phyloP scores from a whole-genome alignment of 2,888 invertebrate species.

The Thyatira batis region DNA sequence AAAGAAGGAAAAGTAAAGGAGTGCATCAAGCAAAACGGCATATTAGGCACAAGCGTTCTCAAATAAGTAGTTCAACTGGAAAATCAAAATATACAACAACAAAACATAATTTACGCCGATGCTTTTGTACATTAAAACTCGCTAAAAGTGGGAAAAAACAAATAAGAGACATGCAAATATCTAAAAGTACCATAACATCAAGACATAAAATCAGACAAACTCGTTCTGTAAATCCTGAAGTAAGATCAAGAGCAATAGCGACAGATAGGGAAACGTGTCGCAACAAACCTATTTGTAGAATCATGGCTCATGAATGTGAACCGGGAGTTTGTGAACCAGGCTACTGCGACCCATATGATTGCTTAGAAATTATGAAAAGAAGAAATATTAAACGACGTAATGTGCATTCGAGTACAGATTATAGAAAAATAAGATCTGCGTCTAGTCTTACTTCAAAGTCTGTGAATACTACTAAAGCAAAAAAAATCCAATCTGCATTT shows the following conservation, averaged over 20 bases:
- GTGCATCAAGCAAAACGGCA: conserved; percentile 3
- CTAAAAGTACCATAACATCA: conserved; percentile 20
- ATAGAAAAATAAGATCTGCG: conserved; percentile 33
- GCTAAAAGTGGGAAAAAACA: conserved; percentile 19
- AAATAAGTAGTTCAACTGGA: conserved; percentile 21
- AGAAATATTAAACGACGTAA: conserved; percentile 18
- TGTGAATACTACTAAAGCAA: conserved; percentile 22
- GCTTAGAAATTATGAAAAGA: conserved; percentile 32
- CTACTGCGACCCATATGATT: conserved; percentile 39
- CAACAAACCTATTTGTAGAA: conserved; percentile 10
- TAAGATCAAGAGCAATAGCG: conserved; percentile 12
- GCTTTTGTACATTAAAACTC: conserved; percentile 46
- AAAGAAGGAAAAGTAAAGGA: conserved; percentile 4
- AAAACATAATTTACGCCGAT: conserved; percentile 35
- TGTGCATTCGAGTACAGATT: conserved; percentile 20
- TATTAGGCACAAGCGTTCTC: conserved; percentile 24
- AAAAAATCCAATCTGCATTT: conserved; percentile 33
- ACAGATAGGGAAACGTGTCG: conserved; percentile 17
- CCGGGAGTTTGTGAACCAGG: conserved; percentile 38
- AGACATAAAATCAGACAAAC: conserved; percentile 6
- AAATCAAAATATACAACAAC: conserved; percentile 26
- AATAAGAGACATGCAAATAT: conserved; percentile 6
- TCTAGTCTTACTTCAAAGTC: conserved; percentile 30
- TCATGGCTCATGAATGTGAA: conserved; percentile 41
- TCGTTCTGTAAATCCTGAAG: conserved; percentile 6